phyloP scores from a whole-genome alignment of 2,797 vertebrate species.

The Channallabes apus region DNA sequence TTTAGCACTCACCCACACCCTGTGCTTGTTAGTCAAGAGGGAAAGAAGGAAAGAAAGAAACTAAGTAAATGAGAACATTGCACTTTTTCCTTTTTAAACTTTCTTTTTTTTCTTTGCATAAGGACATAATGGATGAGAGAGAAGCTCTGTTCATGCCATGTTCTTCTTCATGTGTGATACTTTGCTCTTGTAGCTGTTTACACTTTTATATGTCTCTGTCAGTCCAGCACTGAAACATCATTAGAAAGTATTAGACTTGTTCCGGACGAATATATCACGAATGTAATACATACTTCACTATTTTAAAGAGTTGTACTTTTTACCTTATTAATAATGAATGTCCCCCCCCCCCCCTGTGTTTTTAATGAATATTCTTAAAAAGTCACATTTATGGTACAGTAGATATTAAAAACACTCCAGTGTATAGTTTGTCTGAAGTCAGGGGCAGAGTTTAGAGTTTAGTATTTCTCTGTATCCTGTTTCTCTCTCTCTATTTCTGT shows the following conservation, averaged over 20 bases:
- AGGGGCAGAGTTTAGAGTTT: constrained; percentile 18
- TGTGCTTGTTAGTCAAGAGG: constrained; percentile 22
- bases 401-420: neutral
- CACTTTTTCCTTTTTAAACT: neutral
- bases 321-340: neutral
- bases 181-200: constrained; percentile 22
- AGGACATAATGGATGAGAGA: neutral
- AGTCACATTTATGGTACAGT: neutral
- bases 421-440: constrained; percentile 8
- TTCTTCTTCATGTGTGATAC: neutral
- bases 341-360: neutral
- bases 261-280: neutral
- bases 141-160: constrained; percentile 3
- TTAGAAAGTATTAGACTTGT: neutral
- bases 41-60: constrained; percentile 14
- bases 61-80: neutral
- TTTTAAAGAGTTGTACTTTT: neutral
- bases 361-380: neutral
- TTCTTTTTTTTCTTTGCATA: neutral
- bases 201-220: constrained; percentile 20
- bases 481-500: neutral
- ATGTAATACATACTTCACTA: neutral
- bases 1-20: constrained; percentile 54
- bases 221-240: neutral
- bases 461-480: neutral